phyloP scores from a whole-genome alignment of 1,140 invertebrate genomes.

The Oncopeltus fasciatus region DNA sequence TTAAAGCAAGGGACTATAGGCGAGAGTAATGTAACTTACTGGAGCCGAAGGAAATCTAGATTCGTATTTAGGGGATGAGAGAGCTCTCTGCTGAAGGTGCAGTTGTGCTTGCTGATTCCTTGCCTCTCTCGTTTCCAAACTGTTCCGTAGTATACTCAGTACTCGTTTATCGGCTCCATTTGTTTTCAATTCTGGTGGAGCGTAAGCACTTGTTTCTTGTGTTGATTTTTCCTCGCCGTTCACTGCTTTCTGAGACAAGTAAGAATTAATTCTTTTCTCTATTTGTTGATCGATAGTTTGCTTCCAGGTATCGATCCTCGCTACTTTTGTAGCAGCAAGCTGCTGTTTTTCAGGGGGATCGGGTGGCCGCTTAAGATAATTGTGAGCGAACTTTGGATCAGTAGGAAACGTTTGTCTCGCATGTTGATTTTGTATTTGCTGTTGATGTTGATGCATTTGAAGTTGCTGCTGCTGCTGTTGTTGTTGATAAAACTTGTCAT shows the following conservation, averaged over 20 bases:
- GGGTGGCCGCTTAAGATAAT: slow-evolving; percentile 3
- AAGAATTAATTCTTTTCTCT: slow-evolving; percentile 33
- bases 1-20: not conserved
- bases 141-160: slow-evolving; percentile 48
- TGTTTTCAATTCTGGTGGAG: not conserved
- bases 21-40: not conserved
- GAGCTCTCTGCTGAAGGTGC: not conserved
- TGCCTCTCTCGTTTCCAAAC: slow-evolving; percentile 48
- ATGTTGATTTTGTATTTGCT: slow-evolving; percentile 20
- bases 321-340: slow-evolving; percentile 31
- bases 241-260: slow-evolving; percentile 19
- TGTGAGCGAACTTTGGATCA: not conserved
- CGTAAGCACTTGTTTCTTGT: not conserved
- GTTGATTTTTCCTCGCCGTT: slow-evolving; percentile 16
- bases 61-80: not conserved
- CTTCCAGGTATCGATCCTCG: slow-evolving; percentile 37
- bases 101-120: slow-evolving; percentile 35
- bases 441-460: slow-evolving; percentile 16
- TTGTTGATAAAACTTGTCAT: slow-evolving; percentile 11
- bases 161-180: slow-evolving; percentile 44
- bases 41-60: not conserved
- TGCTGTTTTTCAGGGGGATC: not conserved
- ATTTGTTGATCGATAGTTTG: slow-evolving; percentile 38
- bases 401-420: slow-evolving; percentile 14
- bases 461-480: slow-evolving; percentile 24